Evolutionary conservation across 2,888 invertebrate species (phyloP), one percentile per base, ranked within the genome.

Genomic region (Callosobruchus maculatus): DNA sequence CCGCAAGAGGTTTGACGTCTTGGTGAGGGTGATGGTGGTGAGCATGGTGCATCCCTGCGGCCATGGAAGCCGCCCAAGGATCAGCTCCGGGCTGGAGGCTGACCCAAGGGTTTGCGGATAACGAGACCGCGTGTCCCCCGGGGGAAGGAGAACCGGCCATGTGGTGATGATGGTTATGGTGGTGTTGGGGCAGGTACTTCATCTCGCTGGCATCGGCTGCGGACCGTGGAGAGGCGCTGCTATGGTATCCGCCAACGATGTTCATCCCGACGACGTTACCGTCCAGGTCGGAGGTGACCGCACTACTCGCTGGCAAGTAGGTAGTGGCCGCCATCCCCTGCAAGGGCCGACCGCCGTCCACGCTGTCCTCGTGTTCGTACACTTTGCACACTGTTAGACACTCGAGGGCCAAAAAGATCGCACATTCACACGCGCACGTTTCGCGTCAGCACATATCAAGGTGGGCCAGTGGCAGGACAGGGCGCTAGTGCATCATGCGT

Each of bases 281-380:
- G 89, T 91, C 91, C 87, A 92, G 87, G 86, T 95, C 95, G 88
- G 94, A 93, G 84, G 85, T 85, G 78, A 91, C 91, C 86, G 90
- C 90, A 88, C 91, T 90, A 88, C 91, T 91, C 88, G 95, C 93
- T 87, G 92, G 91, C 92, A 97, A 94, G 90, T 97, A 97, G 90
- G 96, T 94, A 90, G 96, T 95, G 91, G 96, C 96, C 92, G 97
- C 96, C 96, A 96, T 96, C 93, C 91, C 93, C 93, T 86, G 85
- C 78, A 84, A 84, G 84, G 87, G 91, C 90, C 91, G 90, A 90
- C 89, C 89, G 90, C 89, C 89, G 78, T 80, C 81, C 88, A 88
- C 84, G 83, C 84, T 85, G 83, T 85, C 84, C 81, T 83, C 83
- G 83, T 84, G 82, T 79, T 83, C 81, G 83, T 83, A 84, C 84